Evolutionary conservation across 2,797 vertebrate species (phyloP).

Genomic region (Aldrovandia affinis): DNA sequence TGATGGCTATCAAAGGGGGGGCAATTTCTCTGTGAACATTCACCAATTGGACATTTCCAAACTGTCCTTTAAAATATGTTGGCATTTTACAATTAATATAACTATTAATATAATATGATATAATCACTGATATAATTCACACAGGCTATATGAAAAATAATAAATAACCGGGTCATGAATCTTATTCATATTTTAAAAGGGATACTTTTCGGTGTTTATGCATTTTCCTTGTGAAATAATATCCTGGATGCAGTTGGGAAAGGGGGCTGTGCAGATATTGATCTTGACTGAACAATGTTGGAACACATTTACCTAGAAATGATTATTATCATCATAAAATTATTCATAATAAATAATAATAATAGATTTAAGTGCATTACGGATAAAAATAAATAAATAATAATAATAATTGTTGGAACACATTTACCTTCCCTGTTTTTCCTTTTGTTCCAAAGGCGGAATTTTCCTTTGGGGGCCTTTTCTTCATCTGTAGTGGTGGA

Average conservation of each 20-base stretch:
- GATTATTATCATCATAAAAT: too few species aligned
- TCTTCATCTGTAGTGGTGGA: background rate
- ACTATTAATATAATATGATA: too few species aligned
- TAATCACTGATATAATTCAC: background rate
- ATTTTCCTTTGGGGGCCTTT: background rate
- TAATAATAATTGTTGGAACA: too few species aligned
- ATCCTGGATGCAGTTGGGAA: background rate
- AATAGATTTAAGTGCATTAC: too few species aligned
- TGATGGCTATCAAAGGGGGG: background rate
- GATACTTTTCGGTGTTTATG: background rate
- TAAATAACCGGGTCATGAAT: background rate
- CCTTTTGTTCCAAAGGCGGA: background rate
- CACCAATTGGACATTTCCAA: background rate
- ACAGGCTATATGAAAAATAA: background rate
- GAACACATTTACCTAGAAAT: background rate
- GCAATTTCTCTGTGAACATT: background rate
- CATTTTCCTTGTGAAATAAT: background rate
- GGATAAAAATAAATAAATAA: too few species aligned
- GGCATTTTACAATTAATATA: too few species aligned
- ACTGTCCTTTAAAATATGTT: too few species aligned
- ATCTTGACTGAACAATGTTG: background rate
- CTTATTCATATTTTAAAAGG: background rate
- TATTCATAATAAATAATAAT: too few species aligned
- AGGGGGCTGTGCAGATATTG: background rate
- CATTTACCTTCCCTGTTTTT: background rate